Percentiles rank a stretch among this genome's conserved stretches.
These are phyloP conservation scores for Mesoligia furuncula DNA, from an alignment of 2,888 invertebrate genomes.

Conservation along the genomic window DNA sequence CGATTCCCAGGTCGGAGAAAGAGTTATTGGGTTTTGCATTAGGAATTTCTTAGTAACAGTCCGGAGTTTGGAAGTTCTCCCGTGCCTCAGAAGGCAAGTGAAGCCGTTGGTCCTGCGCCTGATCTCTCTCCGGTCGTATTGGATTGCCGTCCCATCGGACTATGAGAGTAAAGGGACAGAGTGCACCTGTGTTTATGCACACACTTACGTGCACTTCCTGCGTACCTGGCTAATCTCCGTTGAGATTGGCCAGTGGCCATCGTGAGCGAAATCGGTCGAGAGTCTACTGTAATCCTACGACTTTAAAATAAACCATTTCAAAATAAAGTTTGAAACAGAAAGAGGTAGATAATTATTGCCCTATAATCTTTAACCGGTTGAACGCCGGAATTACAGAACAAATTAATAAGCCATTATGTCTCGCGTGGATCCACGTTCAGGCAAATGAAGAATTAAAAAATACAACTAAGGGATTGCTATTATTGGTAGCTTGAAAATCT, in stretches of 20 bases:
- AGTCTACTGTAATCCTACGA: neutral
- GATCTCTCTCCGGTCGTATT: neutral
- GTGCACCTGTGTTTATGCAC: too few relatives aligned
- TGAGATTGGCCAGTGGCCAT: too few relatives aligned
- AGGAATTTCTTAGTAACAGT: too few relatives aligned
- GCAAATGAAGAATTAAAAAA: neutral
- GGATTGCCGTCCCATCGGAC: neutral
- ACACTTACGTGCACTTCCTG: too few relatives aligned
- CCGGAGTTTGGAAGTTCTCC: too few relatives aligned
- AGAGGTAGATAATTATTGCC: neutral
- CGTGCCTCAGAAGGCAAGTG: too few relatives aligned
- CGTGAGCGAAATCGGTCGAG: too few relatives aligned
- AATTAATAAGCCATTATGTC: neutral
- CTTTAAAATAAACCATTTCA: too few relatives aligned
- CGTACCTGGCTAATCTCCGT: too few relatives aligned
- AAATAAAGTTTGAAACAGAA: neutral
- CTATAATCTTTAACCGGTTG: neutral
- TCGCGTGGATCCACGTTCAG: neutral
- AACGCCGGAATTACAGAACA: neutral
- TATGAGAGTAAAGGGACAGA: neutral
- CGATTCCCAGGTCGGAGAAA: neutral
- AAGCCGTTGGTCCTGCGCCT: too few relatives aligned
- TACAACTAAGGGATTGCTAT: neutral
- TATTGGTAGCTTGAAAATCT: neutral
- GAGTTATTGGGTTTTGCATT: too few relatives aligned